phyloP scores from a whole-genome alignment of 2,888 invertebrate genomes.

The Barypeithes pellucidus region DNA sequence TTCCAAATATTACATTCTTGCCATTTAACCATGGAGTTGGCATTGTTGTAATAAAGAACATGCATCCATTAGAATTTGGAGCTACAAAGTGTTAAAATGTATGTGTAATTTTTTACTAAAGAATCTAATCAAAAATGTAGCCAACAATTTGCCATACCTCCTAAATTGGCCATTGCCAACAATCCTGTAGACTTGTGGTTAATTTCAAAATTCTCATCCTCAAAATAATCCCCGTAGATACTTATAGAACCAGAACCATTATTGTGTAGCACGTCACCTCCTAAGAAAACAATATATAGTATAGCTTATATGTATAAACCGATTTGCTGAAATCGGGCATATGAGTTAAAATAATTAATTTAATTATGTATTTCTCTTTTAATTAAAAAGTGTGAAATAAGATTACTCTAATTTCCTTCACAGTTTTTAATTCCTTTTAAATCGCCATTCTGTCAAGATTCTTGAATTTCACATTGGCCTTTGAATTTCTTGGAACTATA shows the following conservation, averaged over 20 bases:
- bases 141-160: slow-evolving; percentile 32
- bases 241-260: slow-evolving; percentile 90
- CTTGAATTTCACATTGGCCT: no score
- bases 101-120: background rate
- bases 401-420: no score
- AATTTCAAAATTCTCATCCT: slow-evolving; percentile 89
- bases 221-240: slow-evolving; percentile 88
- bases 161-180: slow-evolving; percentile 90
- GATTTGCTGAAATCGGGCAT: no score
- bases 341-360: no score
- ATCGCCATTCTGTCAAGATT: background rate
- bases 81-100: slow-evolving; percentile 71
- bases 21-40: slow-evolving; percentile 92
- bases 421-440: no score
- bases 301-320: no score
- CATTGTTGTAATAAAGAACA: slow-evolving; percentile 94
- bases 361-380: no score
- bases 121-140: background rate
- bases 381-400: no score
- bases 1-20: slow-evolving; percentile 92
- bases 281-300: no score
- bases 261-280: slow-evolving; percentile 87
- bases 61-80: slow-evolving; percentile 93
- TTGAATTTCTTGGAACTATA: no score
- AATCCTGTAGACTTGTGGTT: slow-evolving; percentile 88